Conservation (phyloP, 2,113 vertebrate species). For the Pelobates fuscus region DNA sequence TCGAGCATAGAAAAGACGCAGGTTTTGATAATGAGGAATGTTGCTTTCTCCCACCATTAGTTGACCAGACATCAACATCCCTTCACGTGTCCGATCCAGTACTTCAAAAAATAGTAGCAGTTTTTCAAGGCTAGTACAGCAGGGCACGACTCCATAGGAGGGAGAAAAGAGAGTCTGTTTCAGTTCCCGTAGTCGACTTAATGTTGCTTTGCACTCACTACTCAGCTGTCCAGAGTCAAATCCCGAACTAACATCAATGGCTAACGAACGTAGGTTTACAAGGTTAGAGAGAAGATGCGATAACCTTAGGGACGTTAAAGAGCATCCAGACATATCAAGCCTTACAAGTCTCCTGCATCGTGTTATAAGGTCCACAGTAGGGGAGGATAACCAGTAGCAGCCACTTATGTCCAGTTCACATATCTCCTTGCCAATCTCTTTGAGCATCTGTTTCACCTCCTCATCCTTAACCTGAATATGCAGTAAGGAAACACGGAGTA, state of each 20-base stretch:
- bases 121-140: constrained; percentile 88
- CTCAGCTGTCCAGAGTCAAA: constrained; percentile 86
- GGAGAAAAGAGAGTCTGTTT: constrained; percentile 90
- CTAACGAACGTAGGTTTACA: constrained; percentile 77
- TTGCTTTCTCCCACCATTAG: constrained; percentile 97
- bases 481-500: constrained; percentile 7
- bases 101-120: constrained; percentile 92
- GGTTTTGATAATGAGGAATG: constrained; percentile 92
- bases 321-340: constrained; percentile 89
- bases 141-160: constrained; percentile 90
- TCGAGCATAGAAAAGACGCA: constrained; percentile 88
- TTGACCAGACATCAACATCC: constrained; percentile 84
- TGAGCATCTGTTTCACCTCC: constrained; percentile 77
- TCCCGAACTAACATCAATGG: constrained; percentile 83
- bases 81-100: constrained; percentile 85
- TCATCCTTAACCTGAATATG: constrained; percentile 76
- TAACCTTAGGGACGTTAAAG: constrained; percentile 82
- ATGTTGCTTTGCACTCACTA: constrained; percentile 82
- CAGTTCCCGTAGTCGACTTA: constrained; percentile 83
- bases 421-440: constrained; percentile 77
- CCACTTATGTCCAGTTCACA: constrained; percentile 86
- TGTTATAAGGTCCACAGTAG: constrained; percentile 76
- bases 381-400: constrained; percentile 89
- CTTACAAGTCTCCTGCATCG: constrained; percentile 83
- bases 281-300: constrained; percentile 85